These are phyloP conservation scores for Miichthys miiuy DNA, from an alignment of 2,797 vertebrate genomes.

Conservation along the genomic window DNA sequence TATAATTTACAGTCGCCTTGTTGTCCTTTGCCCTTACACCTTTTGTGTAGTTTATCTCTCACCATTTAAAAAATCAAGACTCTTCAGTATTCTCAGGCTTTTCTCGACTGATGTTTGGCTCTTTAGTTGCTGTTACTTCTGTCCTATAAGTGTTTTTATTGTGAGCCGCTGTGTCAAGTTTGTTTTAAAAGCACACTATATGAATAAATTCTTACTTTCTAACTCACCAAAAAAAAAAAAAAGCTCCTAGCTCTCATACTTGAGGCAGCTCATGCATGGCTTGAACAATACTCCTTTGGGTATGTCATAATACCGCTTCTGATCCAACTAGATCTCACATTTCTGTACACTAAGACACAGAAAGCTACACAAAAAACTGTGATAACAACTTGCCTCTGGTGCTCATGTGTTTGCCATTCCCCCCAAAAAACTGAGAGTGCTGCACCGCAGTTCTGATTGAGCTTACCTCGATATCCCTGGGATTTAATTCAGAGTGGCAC, in stretches of 20 bases:
- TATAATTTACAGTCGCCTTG: background rate
- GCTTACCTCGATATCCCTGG: slow-evolving; percentile 60
- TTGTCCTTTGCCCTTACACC: background rate
- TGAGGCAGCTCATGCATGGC: background rate
- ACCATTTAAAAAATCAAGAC: background rate
- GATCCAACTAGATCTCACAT: slow-evolving; percentile 28
- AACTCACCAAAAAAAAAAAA: background rate
- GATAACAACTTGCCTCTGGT: slow-evolving; percentile 35
- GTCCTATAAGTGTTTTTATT: background rate
- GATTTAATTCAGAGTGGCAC: slow-evolving; percentile 75
- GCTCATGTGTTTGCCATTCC: slow-evolving; percentile 31
- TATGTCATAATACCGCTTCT: slow-evolving; percentile 9
- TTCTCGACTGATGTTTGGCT: background rate
- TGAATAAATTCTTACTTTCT: background rate
- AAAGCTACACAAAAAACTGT: slow-evolving; percentile 10
- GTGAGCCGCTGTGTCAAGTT: background rate
- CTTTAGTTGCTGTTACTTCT: background rate
- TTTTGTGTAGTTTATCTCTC: background rate
- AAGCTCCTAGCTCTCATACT: background rate
- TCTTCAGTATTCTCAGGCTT: background rate
- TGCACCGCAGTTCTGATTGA: slow-evolving; percentile 43
- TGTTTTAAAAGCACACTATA: background rate
- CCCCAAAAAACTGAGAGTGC: slow-evolving; percentile 19
- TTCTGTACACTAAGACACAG: slow-evolving; percentile 27
- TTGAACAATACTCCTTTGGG: slow-evolving; percentile 11